Base-by-base conservation (phyloP, 35 echinoderm and acorn worm species). In the Hemicentrotus pulcherrimus region DNA sequence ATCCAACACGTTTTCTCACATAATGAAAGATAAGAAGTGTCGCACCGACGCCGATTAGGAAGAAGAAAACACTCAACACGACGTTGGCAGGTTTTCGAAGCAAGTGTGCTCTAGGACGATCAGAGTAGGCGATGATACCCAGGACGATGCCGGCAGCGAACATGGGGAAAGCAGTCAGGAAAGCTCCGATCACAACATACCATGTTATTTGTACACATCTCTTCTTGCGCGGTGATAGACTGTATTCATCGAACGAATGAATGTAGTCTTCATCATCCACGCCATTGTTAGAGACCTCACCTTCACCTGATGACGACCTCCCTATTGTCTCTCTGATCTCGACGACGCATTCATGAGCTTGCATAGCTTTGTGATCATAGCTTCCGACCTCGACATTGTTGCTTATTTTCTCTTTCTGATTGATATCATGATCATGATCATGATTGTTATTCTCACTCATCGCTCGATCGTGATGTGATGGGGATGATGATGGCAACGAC, bases 111-210 rank as follows among this genome's bases (percentile, higher is more conserved):
- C 31, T 22, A 90, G 88, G 88, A 28, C 46, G 32, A 45, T 90
- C 46, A 47, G 88, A 45, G 32, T 90, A 90, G 19, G 88, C 88
- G 12, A 90, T 90, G 32, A 90, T 28, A 5, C 88, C 88, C 1
- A 90, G 46, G 9, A 90, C 88, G 88, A 90, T 90, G 19, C 88
- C 88, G 46, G 88, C n/a, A 33, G 88, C 88, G 46, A 90, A 90
- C 88, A 90, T 13, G 19, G 88, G 88, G 32, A 30, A 90, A 47
- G 88, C 88, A 47, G 88, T 90, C 12, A 90, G 19, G 88, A 90
- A 90, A 41, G 88, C 88, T 45, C 32, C 88, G 46, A 90, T 90
- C 32, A 90, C 46, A 32, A 90, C 31, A 33, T 45, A 47, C 88
- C 88, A 90, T 16, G 88, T 5, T 15, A 90, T 47, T 41, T 47